Evolutionary conservation across 2,888 invertebrate species (phyloP).

Genomic region (Eupelmus urozonus): DNA sequence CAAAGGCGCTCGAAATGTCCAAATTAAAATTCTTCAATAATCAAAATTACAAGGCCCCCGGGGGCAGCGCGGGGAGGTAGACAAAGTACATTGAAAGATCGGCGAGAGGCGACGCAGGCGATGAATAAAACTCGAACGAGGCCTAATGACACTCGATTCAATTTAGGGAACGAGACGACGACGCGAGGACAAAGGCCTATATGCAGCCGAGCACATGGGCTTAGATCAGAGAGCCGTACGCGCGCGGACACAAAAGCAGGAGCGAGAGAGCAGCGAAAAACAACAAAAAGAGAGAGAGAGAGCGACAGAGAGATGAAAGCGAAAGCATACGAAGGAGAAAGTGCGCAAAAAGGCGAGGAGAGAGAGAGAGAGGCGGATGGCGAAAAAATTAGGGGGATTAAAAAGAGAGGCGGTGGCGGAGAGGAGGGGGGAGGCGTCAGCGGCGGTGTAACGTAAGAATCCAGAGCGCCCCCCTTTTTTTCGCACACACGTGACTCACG

Average conservation of each 20-base stretch:
- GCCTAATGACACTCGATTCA: conserved; percentile 57
- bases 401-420: conserved; percentile 12
- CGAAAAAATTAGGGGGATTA: conserved; percentile 29
- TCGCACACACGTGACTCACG: conserved; percentile 3
- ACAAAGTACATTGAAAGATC: conserved; percentile 25
- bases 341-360: conserved; percentile 37
- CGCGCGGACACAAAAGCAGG: conserved; percentile 16
- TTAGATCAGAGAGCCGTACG: conserved; percentile 21
- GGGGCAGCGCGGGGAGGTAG: background rate
- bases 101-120: conserved; percentile 4
- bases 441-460: background rate
- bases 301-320: conserved; percentile 15
- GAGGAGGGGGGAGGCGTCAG: background rate
- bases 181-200: conserved; percentile 51
- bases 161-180: conserved; percentile 56
- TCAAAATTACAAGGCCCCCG: conserved; percentile 29
- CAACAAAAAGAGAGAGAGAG: conserved; percentile 20
- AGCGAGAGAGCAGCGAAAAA: background rate
- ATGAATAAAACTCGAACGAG: conserved; percentile 49
- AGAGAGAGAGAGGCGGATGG: conserved; percentile 8
- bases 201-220: conserved; percentile 17
- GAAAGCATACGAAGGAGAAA: conserved; percentile 49
- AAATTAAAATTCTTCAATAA: conserved; percentile 51
- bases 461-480: background rate
- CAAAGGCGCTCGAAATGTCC: conserved; percentile 14